phyloP scores from a whole-genome alignment of 2,113 vertebrate species.

The Megaceryle torquata region DNA sequence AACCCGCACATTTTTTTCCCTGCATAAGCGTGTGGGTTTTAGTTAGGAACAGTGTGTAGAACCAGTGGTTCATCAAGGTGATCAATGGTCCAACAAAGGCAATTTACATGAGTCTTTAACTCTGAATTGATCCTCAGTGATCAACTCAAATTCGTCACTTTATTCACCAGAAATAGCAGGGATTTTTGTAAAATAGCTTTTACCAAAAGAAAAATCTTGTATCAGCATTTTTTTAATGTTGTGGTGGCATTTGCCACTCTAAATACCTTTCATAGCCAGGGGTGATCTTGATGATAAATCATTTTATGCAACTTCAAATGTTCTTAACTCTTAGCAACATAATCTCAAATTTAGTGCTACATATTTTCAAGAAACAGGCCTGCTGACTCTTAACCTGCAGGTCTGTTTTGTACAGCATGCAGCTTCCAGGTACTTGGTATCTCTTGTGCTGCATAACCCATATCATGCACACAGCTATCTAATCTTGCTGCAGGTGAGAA shows the following conservation, averaged over 20 bases:
- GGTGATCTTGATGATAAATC: neutral
- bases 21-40: neutral
- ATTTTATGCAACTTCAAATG: neutral
- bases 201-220: neutral
- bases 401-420: neutral
- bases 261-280: neutral
- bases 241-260: neutral
- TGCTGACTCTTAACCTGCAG: neutral
- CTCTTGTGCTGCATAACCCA: neutral
- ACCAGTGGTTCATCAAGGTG: neutral
- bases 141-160: neutral
- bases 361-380: neutral
- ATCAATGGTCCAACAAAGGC: neutral
- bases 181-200: neutral
- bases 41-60: neutral
- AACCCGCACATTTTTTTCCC: neutral
- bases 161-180: neutral
- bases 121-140: neutral
- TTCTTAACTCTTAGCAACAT: neutral
- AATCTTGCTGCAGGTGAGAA: constrained; percentile 9
- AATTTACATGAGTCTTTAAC: neutral
- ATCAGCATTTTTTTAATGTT: neutral
- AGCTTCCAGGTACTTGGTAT: neutral
- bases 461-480: neutral
- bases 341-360: neutral